These are phyloP conservation scores for Orestias chungarensis DNA, from an alignment of 2,797 vertebrate genomes.

Conservation along the genomic window DNA sequence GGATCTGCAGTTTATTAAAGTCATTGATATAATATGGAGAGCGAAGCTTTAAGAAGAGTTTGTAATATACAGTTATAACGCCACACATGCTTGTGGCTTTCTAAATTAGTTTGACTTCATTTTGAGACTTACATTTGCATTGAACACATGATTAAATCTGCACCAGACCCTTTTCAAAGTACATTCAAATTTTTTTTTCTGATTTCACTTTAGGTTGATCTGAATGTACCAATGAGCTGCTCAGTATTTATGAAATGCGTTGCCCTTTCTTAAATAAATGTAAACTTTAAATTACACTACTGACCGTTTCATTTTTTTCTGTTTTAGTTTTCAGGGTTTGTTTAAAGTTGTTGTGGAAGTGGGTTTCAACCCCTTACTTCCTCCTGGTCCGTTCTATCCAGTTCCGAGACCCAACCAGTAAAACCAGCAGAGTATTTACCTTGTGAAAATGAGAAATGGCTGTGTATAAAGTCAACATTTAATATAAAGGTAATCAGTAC, in stretches of 20 bases:
- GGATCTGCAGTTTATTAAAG: slow-evolving; percentile 48
- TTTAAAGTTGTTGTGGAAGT: neutral
- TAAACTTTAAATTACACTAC: slow-evolving; percentile 46
- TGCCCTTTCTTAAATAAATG: slow-evolving; percentile 71
- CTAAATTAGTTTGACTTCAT: slow-evolving; percentile 24
- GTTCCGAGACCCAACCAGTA: too few relatives aligned
- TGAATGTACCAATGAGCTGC: slow-evolving; percentile 54
- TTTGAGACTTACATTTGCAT: slow-evolving; percentile 58
- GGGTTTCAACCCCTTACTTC: too few relatives aligned
- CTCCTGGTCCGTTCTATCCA: too few relatives aligned
- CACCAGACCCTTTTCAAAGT: slow-evolving; percentile 17
- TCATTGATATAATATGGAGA: slow-evolving; percentile 31
- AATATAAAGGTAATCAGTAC: too few relatives aligned
- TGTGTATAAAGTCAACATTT: too few relatives aligned
- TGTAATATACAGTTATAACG: slow-evolving; percentile 17
- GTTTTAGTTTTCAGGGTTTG: neutral
- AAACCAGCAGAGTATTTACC: too few relatives aligned
- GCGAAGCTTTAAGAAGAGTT: slow-evolving; percentile 31
- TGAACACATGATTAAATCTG: slow-evolving; percentile 54
- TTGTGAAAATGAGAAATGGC: too few relatives aligned
- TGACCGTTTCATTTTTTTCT: neutral
- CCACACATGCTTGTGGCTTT: slow-evolving; percentile 14
- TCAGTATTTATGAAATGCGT: slow-evolving; percentile 69
- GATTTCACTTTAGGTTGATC: slow-evolving; percentile 10
- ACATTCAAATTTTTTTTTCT: slow-evolving; percentile 13